Evolutionary conservation across 1,140 invertebrate genomes (phyloP).

Genomic region (Chironomus striatipennis): DNA sequence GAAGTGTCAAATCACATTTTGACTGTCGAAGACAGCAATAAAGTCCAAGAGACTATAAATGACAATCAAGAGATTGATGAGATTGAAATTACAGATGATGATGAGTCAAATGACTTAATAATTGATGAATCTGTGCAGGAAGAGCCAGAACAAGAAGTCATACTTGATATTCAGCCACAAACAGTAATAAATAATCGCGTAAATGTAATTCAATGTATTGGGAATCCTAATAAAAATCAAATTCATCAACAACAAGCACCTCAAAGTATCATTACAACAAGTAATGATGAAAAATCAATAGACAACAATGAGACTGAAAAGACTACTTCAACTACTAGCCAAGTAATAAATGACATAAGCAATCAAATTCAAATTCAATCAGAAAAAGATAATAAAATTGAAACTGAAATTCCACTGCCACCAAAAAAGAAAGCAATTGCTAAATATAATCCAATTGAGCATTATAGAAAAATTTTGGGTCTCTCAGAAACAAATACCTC

Average conservation of each 20-base stretch:
- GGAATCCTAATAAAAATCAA: slow-evolving; percentile 10
- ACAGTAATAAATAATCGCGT: neutral
- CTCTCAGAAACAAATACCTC: neutral
- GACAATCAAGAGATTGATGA: neutral
- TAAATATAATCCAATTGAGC: neutral
- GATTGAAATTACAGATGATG: neutral
- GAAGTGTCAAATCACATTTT: neutral
- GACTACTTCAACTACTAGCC: neutral
- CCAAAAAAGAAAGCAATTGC: neutral
- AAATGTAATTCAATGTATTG: neutral
- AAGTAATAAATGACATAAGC: neutral
- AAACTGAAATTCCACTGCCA: slow-evolving; percentile 4
- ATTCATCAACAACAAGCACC: neutral
- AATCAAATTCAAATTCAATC: neutral
- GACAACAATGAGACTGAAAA: neutral
- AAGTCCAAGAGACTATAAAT: neutral
- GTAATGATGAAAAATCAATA: no score
- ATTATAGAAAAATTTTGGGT: neutral
- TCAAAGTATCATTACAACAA: no score
- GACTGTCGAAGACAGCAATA: neutral
- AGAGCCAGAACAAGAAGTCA: neutral
- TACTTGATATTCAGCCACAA: neutral
- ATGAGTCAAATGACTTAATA: neutral
- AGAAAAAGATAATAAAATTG: neutral
- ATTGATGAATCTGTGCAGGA: neutral